Evolutionary conservation across 2,113 vertebrate species (phyloP).

Genomic region (Pseudolaguvia tuberculata): DNA sequence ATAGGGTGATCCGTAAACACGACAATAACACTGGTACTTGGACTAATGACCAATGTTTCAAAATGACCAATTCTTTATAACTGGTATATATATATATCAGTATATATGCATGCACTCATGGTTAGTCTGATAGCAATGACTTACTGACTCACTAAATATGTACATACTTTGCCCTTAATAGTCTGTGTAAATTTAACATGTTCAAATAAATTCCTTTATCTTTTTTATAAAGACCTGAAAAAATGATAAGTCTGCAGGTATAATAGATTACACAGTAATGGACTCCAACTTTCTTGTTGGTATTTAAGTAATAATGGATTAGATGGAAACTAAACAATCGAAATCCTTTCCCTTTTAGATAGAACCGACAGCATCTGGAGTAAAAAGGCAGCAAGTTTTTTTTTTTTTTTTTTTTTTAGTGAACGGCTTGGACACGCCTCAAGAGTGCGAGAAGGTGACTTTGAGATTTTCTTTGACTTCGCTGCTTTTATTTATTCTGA

Average conservation of each 20-base stretch:
- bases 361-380: neutral
- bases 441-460: constrained; percentile 63
- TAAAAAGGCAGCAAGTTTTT: neutral
- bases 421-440: constrained; percentile 13
- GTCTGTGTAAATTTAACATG: neutral
- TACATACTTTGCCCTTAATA: neutral
- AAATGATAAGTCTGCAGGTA: neutral
- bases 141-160: neutral
- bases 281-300: neutral
- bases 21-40: neutral
- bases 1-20: neutral
- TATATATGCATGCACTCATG: too few species aligned
- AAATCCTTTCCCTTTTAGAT: neutral
- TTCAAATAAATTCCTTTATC: constrained; percentile 15
- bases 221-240: constrained; percentile 1
- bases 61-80: too few species aligned
- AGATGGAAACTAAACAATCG: too few species aligned
- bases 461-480: constrained; percentile 49
- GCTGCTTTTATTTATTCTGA: neutral
- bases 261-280: constrained; percentile 10
- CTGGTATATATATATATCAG: too few species aligned
- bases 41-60: neutral
- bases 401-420: constrained; percentile 28
- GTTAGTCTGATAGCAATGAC: too few species aligned
- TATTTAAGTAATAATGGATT: neutral